Percentiles rank a stretch among this genome's conserved stretches.
Evolutionary conservation across 2,888 invertebrate genomes (phyloP).

Genomic region (Laspeyria flexula): DNA sequence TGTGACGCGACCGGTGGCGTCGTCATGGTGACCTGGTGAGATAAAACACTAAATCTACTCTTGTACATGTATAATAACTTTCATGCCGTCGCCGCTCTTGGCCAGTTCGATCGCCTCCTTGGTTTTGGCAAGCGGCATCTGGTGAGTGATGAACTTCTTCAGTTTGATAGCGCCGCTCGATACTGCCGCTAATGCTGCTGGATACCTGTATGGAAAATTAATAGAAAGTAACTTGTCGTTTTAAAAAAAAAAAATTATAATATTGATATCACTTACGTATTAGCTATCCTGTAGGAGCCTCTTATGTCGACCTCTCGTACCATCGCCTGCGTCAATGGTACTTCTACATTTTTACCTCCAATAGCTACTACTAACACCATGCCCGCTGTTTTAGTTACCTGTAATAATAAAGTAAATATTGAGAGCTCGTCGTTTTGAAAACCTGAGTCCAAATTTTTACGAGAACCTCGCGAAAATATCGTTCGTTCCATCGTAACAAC

Average conservation of each 20-base stretch:
- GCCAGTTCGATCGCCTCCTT: constrained; percentile 93
- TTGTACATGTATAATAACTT: constrained; percentile 93
- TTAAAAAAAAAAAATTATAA: too few relatives aligned
- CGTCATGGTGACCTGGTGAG: too few relatives aligned
- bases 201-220: constrained; percentile 88
- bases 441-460: too few relatives aligned
- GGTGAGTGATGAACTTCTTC: constrained; percentile 93
- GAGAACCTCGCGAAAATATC: too few relatives aligned
- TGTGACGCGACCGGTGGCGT: too few relatives aligned
- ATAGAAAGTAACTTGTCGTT: too few relatives aligned
- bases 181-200: constrained; percentile 91
- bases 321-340: constrained; percentile 93
- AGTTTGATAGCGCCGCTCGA: constrained; percentile 90
- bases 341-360: constrained; percentile 89
- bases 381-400: constrained; percentile 95
- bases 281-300: constrained; percentile 95
- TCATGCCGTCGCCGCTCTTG: constrained; percentile 91
- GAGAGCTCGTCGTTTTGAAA: too few relatives aligned
- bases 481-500: too few relatives aligned
- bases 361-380: constrained; percentile 94
- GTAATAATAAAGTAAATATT: constrained; percentile 2
- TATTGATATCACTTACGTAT: constrained; percentile 92
- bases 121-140: constrained; percentile 90
- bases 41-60: too few relatives aligned
- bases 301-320: constrained; percentile 95